Conservation (phyloP, 2,797 vertebrate genomes). For the Okamejei kenojei region DNA sequence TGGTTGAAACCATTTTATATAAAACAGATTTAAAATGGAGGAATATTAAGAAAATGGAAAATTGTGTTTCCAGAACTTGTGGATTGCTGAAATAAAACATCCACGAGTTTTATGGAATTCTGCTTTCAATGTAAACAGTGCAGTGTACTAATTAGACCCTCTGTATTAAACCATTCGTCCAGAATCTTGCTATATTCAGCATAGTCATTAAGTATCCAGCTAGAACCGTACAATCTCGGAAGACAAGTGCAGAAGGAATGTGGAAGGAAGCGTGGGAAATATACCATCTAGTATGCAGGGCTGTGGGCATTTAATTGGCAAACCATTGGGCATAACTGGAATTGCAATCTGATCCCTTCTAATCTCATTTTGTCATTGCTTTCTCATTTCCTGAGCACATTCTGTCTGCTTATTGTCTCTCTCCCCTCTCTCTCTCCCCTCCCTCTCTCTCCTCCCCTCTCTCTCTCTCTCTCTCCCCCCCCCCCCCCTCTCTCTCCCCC, state of each 20-base stretch:
- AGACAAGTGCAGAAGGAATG: neutral
- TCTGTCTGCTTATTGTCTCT: neutral
- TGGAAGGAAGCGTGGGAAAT: neutral
- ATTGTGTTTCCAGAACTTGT: neutral
- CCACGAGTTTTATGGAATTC: neutral
- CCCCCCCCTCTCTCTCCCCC: no score
- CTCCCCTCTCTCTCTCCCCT: no score
- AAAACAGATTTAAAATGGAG: neutral
- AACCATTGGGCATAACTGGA: neutral
- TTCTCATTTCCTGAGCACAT: neutral
- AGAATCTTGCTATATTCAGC: neutral
- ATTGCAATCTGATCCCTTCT: neutral
- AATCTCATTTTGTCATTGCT: neutral
- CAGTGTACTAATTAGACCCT: neutral
- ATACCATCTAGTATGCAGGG: neutral
- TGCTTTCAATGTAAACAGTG: neutral
- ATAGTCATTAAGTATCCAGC: neutral
- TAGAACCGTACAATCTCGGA: neutral
- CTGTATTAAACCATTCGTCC: neutral
- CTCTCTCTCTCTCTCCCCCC: no score
- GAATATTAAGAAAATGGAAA: neutral
- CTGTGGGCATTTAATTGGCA: conserved; percentile 14
- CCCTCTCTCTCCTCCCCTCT: no score
- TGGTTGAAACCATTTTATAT: neutral
- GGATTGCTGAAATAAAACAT: neutral